phyloP scores from a whole-genome alignment of 2,888 invertebrate species.

The Gymnocheta viridis region DNA sequence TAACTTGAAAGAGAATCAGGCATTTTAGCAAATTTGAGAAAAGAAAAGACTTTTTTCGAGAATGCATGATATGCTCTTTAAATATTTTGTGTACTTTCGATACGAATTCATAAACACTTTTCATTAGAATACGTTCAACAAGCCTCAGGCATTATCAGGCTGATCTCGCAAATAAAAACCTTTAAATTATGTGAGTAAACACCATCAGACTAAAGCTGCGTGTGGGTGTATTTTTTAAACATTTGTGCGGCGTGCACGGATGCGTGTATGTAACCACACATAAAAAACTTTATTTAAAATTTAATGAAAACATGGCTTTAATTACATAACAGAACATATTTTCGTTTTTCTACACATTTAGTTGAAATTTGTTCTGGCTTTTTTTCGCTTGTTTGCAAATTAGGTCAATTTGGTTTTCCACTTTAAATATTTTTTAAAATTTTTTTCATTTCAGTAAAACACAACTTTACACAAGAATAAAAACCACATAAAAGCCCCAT shows the following conservation, averaged over 20 bases:
- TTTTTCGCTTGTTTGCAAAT: slow-evolving; percentile 20
- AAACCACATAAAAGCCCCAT: neutral
- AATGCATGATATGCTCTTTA: too few species aligned
- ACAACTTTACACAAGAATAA: neutral
- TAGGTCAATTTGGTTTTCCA: slow-evolving; percentile 31
- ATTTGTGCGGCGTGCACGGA: too few species aligned
- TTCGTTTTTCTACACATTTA: slow-evolving; percentile 2
- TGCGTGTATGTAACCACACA: slow-evolving; percentile 6
- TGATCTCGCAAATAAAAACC: neutral
- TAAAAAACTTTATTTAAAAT: slow-evolving; percentile 7
- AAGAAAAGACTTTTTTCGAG: too few species aligned
- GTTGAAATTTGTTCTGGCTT: neutral
- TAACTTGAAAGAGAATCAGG: too few species aligned
- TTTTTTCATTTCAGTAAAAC: neutral
- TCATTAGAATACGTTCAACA: too few species aligned
- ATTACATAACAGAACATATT: slow-evolving; percentile 22
- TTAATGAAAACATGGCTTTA: slow-evolving; percentile 32
- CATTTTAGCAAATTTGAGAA: too few species aligned
- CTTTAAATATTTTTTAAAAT: neutral
- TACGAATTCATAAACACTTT: too few species aligned
- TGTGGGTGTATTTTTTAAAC: slow-evolving; percentile 11
- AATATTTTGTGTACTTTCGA: too few species aligned
- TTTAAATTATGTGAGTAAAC: neutral
- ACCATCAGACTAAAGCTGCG: neutral
- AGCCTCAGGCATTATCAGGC: neutral